Conservation (phyloP, 1,140 invertebrate genomes). For the Lasioglossum albipes region DNA sequence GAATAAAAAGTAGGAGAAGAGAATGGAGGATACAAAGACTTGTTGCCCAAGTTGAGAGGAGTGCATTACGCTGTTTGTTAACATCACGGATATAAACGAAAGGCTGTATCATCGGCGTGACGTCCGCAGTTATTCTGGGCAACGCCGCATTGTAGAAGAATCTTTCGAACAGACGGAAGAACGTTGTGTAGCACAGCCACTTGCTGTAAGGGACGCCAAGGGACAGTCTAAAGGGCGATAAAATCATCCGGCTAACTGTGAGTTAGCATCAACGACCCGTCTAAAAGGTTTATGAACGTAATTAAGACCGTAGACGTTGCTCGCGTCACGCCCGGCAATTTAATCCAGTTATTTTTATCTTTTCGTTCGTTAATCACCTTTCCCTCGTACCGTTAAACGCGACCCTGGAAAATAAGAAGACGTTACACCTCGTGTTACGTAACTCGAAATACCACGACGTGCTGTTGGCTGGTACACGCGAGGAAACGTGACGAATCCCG, state of each 20-base stretch:
- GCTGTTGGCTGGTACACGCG: not conserved
- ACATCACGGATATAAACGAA: constrained; percentile 7
- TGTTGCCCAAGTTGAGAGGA: not conserved
- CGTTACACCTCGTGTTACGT: not conserved
- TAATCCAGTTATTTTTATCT: constrained; percentile 55
- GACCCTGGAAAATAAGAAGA: constrained; percentile 3
- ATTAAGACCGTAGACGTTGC: constrained; percentile 70
- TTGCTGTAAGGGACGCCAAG: not conserved
- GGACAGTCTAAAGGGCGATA: constrained; percentile 38
- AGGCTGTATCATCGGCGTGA: constrained; percentile 12
- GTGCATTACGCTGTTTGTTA: not conserved
- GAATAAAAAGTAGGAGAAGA: too few species aligned
- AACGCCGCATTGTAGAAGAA: constrained; percentile 26
- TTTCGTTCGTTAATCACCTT: constrained; percentile 16
- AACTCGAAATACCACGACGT: not conserved
- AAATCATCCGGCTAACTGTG: constrained; percentile 37
- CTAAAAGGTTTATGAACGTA: constrained; percentile 66
- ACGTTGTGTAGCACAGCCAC: too few species aligned
- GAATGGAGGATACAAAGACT: too few species aligned
- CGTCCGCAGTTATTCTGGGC: constrained; percentile 32
- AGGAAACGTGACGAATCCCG: too few species aligned
- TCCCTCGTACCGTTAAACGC: constrained; percentile 17
- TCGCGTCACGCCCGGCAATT: constrained; percentile 62
- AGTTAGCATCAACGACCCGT: constrained; percentile 48
- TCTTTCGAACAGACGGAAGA: constrained; percentile 3